Evolutionary conservation across 2,888 invertebrate genomes (phyloP).

Genomic region (Drosophila anomelani): DNA sequence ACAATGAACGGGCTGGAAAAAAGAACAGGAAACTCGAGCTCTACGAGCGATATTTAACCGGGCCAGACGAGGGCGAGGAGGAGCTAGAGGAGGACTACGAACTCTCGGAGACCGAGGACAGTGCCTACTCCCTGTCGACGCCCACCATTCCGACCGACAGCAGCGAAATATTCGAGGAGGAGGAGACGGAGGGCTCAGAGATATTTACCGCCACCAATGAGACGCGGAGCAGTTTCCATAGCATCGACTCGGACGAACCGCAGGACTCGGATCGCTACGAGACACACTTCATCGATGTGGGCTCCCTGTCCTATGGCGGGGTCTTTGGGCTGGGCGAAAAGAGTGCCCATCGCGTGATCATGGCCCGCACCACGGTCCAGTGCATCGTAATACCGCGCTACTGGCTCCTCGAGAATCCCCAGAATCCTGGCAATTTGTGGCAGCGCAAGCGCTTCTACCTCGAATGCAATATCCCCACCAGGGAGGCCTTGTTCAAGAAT

Average conservation of each 20-base stretch:
- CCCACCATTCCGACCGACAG: not conserved
- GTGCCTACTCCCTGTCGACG: not conserved
- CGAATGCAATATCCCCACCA: constrained; percentile 81
- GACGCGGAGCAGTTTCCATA: not conserved
- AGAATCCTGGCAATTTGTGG: constrained; percentile 84
- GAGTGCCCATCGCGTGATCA: constrained; percentile 88
- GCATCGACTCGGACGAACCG: not conserved
- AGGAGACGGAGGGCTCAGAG: constrained; percentile 19
- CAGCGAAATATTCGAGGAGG: not conserved
- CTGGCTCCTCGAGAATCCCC: constrained; percentile 87
- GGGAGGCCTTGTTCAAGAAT: constrained; percentile 77
- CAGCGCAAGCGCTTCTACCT: constrained; percentile 80
- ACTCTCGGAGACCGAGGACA: not conserved
- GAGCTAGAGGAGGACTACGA: constrained; percentile 6
- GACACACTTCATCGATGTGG: constrained; percentile 83
- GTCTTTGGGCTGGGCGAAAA: constrained; percentile 90
- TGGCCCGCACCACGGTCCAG: constrained; percentile 88
- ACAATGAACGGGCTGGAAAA: not conserved
- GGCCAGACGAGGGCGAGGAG: not conserved
- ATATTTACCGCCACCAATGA: constrained; percentile 24
- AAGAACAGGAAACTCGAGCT: not conserved
- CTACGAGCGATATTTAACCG: constrained; percentile 17
- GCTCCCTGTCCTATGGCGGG: constrained; percentile 80
- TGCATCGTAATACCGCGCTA: constrained; percentile 90
- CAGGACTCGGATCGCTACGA: constrained; percentile 36